phyloP scores from a whole-genome alignment of 2,797 vertebrate genomes.

The Scyliorhinus canicula region DNA sequence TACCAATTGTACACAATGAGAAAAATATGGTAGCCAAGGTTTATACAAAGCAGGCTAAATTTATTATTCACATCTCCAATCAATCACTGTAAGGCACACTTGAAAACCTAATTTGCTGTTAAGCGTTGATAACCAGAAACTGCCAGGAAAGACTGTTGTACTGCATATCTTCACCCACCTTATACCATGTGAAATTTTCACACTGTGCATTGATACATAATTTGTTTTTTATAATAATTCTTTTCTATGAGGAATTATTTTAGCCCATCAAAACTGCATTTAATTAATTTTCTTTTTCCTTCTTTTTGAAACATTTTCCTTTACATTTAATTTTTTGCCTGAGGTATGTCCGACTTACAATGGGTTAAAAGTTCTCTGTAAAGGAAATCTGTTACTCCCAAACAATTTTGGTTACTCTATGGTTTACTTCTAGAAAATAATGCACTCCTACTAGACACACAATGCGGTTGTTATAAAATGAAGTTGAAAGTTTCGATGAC shows the following conservation, averaged over 20 bases:
- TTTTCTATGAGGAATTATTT: not conserved
- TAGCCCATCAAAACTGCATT: not conserved
- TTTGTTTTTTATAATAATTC: not conserved
- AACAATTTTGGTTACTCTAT: not conserved
- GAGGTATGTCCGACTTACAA: not conserved
- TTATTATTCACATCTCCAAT: constrained; percentile 68
- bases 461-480: not conserved
- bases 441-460: not conserved
- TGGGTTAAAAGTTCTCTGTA: not conserved
- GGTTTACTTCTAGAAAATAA: not conserved
- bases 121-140: constrained; percentile 66
- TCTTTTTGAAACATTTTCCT: not conserved
- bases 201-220: not conserved
- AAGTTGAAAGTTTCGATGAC: not conserved
- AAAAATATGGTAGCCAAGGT: constrained; percentile 53
- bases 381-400: not conserved
- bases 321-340: not conserved
- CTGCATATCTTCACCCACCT: constrained; percentile 1
- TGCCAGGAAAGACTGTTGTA: constrained; percentile 42
- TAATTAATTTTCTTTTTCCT: not conserved
- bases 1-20: constrained; percentile 60
- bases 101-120: constrained; percentile 75
- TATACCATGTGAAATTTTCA: constrained; percentile 5
- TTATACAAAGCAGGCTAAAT: constrained; percentile 62
- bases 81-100: constrained; percentile 76